Conservation (phyloP, 2,797 vertebrate species). For the Pagetopsis macropterus region DNA sequence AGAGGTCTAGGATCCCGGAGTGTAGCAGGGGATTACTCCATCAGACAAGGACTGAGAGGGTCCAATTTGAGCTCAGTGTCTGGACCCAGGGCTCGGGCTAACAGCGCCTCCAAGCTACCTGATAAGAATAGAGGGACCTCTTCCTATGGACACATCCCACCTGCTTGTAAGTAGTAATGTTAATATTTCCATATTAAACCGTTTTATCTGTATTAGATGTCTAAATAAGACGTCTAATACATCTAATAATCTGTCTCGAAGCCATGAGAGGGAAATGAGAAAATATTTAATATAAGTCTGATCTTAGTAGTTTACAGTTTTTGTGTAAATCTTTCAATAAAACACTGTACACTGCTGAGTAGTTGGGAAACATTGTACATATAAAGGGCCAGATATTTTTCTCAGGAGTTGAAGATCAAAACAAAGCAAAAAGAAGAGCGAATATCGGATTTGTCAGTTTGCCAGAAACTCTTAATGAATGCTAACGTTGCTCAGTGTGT, state of each 20-base stretch:
- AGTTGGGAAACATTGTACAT: background rate
- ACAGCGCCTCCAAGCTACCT: constrained; percentile 94
- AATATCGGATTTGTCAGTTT: background rate
- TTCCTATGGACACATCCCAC: constrained; percentile 83
- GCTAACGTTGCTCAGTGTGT: background rate
- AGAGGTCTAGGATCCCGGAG: constrained; percentile 82
- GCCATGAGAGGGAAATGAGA: no score
- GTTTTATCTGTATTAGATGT: background rate
- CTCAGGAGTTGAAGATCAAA: background rate
- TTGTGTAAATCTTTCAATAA: background rate
- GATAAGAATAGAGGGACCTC: constrained; percentile 90
- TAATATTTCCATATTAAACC: no score
- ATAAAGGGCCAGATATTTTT: background rate
- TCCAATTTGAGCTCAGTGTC: constrained; percentile 81
- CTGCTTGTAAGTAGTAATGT: constrained; percentile 82
- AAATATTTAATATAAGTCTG: no score
- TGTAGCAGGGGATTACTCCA: constrained; percentile 85
- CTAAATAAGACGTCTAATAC: background rate
- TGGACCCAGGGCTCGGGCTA: constrained; percentile 91
- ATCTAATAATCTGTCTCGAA: no score
- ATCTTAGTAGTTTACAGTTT: background rate
- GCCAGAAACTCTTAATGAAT: background rate
- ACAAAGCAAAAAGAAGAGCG: background rate
- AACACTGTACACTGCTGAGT: background rate
- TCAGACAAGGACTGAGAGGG: constrained; percentile 87